phyloP scores from a whole-genome alignment of 2,113 vertebrate species.

The Epinephelus fuscoguttatus region DNA sequence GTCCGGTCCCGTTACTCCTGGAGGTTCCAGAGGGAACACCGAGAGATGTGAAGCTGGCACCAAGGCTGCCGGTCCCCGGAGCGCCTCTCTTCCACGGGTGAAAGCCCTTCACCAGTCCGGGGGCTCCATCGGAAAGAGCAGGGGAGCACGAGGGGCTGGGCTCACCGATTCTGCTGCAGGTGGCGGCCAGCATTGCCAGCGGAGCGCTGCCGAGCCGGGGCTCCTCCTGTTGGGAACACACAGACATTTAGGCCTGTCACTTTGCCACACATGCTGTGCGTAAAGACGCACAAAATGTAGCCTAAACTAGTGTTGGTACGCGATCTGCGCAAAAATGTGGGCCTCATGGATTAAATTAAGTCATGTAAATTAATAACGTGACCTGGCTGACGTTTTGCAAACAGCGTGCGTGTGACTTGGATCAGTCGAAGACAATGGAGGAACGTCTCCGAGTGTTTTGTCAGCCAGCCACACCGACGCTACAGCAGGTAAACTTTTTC shows the following conservation, averaged over 20 bases:
- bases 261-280: neutral
- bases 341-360: neutral
- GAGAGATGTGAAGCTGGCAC: slow-evolving; percentile 83
- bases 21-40: slow-evolving; percentile 84
- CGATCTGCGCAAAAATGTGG: too few relatives aligned
- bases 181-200: slow-evolving; percentile 95
- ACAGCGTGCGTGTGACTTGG: neutral
- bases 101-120: slow-evolving; percentile 90
- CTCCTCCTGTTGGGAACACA: slow-evolving; percentile 89
- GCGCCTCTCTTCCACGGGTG: slow-evolving; percentile 91
- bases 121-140: slow-evolving; percentile 86
- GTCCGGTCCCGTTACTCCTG: slow-evolving; percentile 80
- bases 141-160: slow-evolving; percentile 89
- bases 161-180: slow-evolving; percentile 96
- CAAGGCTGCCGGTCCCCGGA: slow-evolving; percentile 84
- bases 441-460: neutral
- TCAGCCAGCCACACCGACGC: neutral
- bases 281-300: slow-evolving; percentile 36
- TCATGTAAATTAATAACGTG: neutral
- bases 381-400: neutral
- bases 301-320: too few relatives aligned
- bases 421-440: neutral
- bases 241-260: neutral
- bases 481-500: neutral
- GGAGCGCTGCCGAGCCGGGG: slow-evolving; percentile 94